Base-by-base conservation (phyloP, 1,140 invertebrate species). In the Rhyzopertha dominica region DNA sequence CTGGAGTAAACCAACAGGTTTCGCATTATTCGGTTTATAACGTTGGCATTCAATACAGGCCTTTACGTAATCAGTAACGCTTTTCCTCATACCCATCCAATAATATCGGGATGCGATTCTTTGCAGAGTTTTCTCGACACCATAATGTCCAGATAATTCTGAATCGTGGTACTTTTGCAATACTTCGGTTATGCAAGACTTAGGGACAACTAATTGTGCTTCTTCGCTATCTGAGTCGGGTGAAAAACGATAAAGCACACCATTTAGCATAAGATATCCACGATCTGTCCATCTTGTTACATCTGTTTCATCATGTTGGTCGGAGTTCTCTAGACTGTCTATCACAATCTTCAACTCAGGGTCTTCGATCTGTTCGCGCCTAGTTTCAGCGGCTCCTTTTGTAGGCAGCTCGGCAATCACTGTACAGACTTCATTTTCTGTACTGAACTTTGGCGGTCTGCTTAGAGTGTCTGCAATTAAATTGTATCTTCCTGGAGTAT, bases 1-100 rank as follows among this genome's bases (percentile, higher is more conserved):
- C 43, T 63, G 59, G 14, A 61, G 29, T 4, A 65, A 35, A 1
- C 59, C 61, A n/a, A 53, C 52, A 5, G 62, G 56, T 51, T 57
- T 63, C 5, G 36, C 16, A 32, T 49, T 46, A 5, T 12, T 16
- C 3, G 42, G 16, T 8, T 49, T 49, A 20, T 45, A 49, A 7
- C 36, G 12, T 0, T 59, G 61, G 19, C 45, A 47, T 8, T 5
- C 9, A 31, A 25, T 53, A 53, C 24, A 50, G 25, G 13, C 49
- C 30, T 10, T 17, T 22, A 54, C 22, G 32, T 36, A 51, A 40
- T 25, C 14, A 10, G 47, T 26, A n/a, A 55, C 29, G 24, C 46
- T 29, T 30, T 24, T 20, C n/a, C 46, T 12, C 31, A 59, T 54
- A 5, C 25, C 38, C 20, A 36, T 12, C 64, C 59, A 51, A 46